These are phyloP conservation scores for Notolepis coatsorum DNA, from an alignment of 2,797 vertebrate genomes.

Conservation along the genomic window DNA sequence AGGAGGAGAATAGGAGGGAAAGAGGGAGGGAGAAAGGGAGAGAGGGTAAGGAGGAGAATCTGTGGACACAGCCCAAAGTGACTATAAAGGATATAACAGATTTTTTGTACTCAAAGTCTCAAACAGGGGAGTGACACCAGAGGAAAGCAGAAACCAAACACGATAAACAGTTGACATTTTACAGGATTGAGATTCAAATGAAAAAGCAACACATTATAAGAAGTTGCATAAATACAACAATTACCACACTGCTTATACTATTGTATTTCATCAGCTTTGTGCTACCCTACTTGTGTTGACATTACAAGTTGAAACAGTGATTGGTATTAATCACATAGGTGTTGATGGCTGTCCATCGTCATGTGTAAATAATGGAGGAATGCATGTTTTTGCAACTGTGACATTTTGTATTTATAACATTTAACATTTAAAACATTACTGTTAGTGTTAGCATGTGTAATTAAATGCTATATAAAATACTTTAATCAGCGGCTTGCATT, in stretches of 20 bases:
- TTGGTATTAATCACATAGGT: too few species aligned
- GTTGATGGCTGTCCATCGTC: too few species aligned
- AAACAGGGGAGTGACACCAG: constrained; percentile 21
- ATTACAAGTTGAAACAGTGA: too few species aligned
- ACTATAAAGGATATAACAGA: constrained; percentile 59
- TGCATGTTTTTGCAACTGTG: not conserved
- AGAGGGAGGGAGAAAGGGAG: constrained; percentile 6
- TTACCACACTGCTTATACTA: too few species aligned
- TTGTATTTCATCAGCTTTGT: too few species aligned
- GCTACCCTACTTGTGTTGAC: too few species aligned
- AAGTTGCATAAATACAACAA: too few species aligned
- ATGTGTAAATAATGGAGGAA: not conserved
- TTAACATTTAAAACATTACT: too few species aligned
- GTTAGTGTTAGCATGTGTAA: too few species aligned
- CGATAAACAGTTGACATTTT: not conserved
- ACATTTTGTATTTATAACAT: not conserved
- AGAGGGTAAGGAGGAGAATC: constrained; percentile 17
- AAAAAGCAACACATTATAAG: too few species aligned
- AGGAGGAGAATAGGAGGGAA: not conserved
- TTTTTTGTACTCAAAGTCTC: constrained; percentile 52
- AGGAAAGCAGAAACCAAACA: not conserved
- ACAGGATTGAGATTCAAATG: not conserved
- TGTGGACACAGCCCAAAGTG: constrained; percentile 55
- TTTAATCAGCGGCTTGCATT: too few species aligned
- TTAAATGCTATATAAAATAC: too few species aligned